Evolutionary conservation across 1,140 invertebrate species (phyloP).

Genomic region (Manduca sexta): DNA sequence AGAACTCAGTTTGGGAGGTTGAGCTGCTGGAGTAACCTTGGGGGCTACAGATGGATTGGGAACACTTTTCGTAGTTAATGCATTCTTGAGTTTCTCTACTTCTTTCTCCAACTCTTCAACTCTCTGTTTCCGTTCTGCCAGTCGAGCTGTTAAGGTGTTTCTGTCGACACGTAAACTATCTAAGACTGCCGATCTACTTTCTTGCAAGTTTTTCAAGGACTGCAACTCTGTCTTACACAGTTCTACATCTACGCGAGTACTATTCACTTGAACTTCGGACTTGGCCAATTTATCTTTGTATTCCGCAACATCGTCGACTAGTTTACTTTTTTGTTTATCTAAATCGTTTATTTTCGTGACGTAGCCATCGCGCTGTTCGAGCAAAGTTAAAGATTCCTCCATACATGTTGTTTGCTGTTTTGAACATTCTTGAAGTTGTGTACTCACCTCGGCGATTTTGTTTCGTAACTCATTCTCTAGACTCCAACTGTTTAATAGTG

Average conservation of each 20-base stretch:
- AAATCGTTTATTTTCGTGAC: conserved; percentile 48
- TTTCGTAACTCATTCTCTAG: conserved; percentile 57
- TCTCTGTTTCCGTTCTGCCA: conserved; percentile 49
- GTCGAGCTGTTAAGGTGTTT: conserved; percentile 44
- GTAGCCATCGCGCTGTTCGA: conserved; percentile 50
- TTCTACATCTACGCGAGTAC: conserved; percentile 46
- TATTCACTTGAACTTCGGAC: conserved; percentile 49
- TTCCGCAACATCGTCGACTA: conserved; percentile 35
- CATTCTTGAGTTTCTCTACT: conserved; percentile 41
- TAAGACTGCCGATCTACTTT: conserved; percentile 50
- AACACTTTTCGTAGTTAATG: conserved; percentile 53
- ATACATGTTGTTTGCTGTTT: conserved; percentile 55
- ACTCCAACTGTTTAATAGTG: conserved; percentile 65
- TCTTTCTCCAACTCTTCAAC: conserved; percentile 58
- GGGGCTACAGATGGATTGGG: conserved; percentile 34
- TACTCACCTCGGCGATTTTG: conserved; percentile 44
- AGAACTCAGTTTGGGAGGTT: conserved; percentile 54
- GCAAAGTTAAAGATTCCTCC: conserved; percentile 48
- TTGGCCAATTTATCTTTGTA: conserved; percentile 41
- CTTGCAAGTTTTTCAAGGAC: conserved; percentile 57
- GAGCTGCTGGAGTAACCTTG: conserved; percentile 56
- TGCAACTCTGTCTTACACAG: conserved; percentile 58
- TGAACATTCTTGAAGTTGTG: conserved; percentile 58
- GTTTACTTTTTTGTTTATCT: conserved; percentile 45
- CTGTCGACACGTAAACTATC: conserved; percentile 58